Percentiles rank a stretch among this genome's conserved stretches.
phyloP scores from a whole-genome alignment of 53 echinoderm and acorn worm genomes.

The Glandiceps talaboti region DNA sequence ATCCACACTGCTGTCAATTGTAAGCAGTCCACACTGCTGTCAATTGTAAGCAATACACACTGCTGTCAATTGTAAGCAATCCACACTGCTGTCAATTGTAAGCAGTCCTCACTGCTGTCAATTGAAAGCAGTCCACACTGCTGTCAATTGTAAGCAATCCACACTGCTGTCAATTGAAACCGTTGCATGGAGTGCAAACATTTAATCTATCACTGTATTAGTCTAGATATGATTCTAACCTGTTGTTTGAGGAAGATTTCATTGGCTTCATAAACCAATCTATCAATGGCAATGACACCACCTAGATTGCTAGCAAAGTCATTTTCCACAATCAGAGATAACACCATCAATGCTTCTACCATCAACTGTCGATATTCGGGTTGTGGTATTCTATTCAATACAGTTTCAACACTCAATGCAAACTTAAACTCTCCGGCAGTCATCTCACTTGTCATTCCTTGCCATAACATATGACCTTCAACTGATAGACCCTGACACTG shows the following conservation, averaged over 20 bases:
- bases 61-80: too few relatives aligned
- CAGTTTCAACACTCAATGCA: slow-evolving; percentile 79
- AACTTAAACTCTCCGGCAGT: slow-evolving; percentile 93
- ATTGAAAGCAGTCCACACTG: too few relatives aligned
- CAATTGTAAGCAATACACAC: too few relatives aligned
- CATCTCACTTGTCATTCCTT: slow-evolving; percentile 85
- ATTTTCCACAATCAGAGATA: slow-evolving; percentile 76
- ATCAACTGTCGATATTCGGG: slow-evolving; percentile 90
- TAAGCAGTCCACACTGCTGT: too few relatives aligned
- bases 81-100: too few relatives aligned
- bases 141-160: too few relatives aligned
- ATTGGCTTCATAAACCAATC: slow-evolving; percentile 67
- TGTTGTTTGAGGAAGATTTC: slow-evolving; percentile 74
- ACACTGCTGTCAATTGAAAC: too few relatives aligned
- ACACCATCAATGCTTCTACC: slow-evolving; percentile 91
- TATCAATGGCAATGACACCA: slow-evolving; percentile 57
- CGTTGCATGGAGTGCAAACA: too few relatives aligned
- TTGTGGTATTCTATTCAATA: slow-evolving; percentile 70
- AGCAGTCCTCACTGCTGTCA: too few relatives aligned
- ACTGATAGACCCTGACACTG: slow-evolving; percentile 81
- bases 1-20: too few relatives aligned
- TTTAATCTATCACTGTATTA: too few relatives aligned
- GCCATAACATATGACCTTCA: slow-evolving; percentile 55
- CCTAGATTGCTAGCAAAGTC: slow-evolving; percentile 62
- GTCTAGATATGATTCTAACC: too few relatives aligned